A percentile compares a stretch with the other conserved stretches of the same genome.
These are phyloP conservation scores for Siphamia tubifer DNA, from an alignment of 2,113 vertebrate genomes.

Conservation along the genomic window DNA sequence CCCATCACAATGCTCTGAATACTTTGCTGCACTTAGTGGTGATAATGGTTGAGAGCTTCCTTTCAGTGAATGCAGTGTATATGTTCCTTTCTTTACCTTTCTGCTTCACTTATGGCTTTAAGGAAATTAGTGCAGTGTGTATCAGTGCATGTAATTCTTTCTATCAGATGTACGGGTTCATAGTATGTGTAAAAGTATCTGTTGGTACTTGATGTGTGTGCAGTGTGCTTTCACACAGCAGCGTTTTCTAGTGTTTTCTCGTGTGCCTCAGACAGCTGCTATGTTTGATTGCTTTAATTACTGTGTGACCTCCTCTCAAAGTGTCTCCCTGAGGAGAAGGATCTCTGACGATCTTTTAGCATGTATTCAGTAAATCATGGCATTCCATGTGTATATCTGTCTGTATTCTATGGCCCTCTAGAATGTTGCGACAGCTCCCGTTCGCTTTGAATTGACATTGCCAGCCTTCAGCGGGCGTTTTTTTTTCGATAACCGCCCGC, in stretches of 20 bases:
- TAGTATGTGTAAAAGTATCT: not conserved
- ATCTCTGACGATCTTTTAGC: slow-evolving; percentile 22
- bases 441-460: too few relatives aligned
- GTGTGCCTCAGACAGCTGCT: slow-evolving; percentile 34
- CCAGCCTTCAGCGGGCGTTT: too few relatives aligned
- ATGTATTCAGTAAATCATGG: not conserved
- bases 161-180: not conserved
- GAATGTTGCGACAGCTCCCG: too few relatives aligned
- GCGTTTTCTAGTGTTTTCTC: slow-evolving; percentile 1
- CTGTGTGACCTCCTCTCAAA: slow-evolving; percentile 8
- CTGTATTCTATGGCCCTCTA: too few relatives aligned
- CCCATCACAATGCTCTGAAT: slow-evolving; percentile 19
- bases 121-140: not conserved
- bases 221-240: not conserved
- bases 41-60: slow-evolving; percentile 58
- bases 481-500: too few relatives aligned
- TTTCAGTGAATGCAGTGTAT: slow-evolving; percentile 26
- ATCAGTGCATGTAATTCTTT: not conserved
- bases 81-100: slow-evolving; percentile 40
- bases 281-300: slow-evolving; percentile 52
- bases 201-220: not conserved
- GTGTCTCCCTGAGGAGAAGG: slow-evolving; percentile 1
- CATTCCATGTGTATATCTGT: not conserved
- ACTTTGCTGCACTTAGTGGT: slow-evolving; percentile 50
- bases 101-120: slow-evolving; percentile 36